Base-by-base conservation (phyloP, 2,888 invertebrate genomes). In the Apamea anceps region DNA sequence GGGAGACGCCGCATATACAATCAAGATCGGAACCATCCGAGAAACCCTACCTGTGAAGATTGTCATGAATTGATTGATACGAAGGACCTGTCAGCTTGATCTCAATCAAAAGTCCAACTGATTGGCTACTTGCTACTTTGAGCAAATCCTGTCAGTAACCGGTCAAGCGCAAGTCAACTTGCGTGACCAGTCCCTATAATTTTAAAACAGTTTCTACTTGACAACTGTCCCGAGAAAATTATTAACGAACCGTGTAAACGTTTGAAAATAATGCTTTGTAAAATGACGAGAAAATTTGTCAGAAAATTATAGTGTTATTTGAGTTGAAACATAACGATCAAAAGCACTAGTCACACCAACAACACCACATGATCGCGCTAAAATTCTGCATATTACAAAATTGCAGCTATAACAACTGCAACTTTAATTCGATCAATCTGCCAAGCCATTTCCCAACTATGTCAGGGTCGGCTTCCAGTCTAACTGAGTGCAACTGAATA, bases 131-230 rank as follows among this genome's bases (percentile, higher is more conserved):
- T n/a, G 12, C 7, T 68, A 28, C 54, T 71, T 51, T 25, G 8
- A 63, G 12, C 45, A 48, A 37, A 79, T 37, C 32, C 60, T 70
- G 68, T 51, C 51, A 66, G 60, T 57, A 81, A 84, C 85, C 86
- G 77, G 79, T 76, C 72, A 78, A 54, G 51, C 63, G 75, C 75
- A 60, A 51, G 37, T 70, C 57, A 74, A 77, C 73, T 74, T 72
- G 75, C 75, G 67, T 71, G 79, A 79, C 81, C 60, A 76, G 63
- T 63, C 10, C 37, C 60, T 62, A 60, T 74, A 63, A 75, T 85
- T 75, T 81, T 63, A 85, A 73, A 85, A 60, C 48, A 67, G 72
- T 74, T 76, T 73, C 66, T 67, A 81, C 57, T 74, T 71, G 54
- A 73, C 73, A 73, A 81, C 28, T 63, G 76, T 48, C 57, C 32